A percentile compares a stretch with the other conserved stretches of the same genome.
phyloP scores from a whole-genome alignment of 2,113 vertebrate genomes.

The Otus sunia region DNA sequence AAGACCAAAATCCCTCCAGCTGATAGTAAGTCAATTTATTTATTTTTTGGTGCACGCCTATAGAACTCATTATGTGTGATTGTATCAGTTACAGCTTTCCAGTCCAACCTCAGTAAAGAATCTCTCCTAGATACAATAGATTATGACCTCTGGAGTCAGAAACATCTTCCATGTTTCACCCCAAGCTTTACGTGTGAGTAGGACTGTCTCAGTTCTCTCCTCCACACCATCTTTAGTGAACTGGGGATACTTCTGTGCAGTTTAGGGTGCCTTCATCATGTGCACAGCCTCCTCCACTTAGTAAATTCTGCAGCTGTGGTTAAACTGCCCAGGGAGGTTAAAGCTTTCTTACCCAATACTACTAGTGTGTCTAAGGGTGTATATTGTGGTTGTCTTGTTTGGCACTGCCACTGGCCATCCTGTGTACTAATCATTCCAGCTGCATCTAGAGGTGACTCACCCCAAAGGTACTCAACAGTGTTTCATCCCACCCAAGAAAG shows the following conservation, averaged over 20 bases:
- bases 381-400: background rate
- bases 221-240: background rate
- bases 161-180: background rate
- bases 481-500: background rate
- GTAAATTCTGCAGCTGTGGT: background rate
- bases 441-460: background rate
- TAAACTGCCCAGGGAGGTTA: background rate
- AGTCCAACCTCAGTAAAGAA: background rate
- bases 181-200: background rate
- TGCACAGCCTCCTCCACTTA: background rate
- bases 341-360: background rate
- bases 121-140: background rate
- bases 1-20: background rate
- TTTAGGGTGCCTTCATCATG: background rate
- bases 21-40: background rate
- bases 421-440: background rate
- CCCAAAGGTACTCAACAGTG: background rate
- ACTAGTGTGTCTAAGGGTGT: background rate
- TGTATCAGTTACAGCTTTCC: background rate
- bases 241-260: background rate
- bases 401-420: background rate
- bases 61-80: background rate
- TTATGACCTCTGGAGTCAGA: background rate
- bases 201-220: background rate
- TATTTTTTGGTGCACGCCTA: background rate